These are phyloP conservation scores for Pseudonaja textilis DNA, from an alignment of 2,113 vertebrate genomes.

Conservation along the genomic window DNA sequence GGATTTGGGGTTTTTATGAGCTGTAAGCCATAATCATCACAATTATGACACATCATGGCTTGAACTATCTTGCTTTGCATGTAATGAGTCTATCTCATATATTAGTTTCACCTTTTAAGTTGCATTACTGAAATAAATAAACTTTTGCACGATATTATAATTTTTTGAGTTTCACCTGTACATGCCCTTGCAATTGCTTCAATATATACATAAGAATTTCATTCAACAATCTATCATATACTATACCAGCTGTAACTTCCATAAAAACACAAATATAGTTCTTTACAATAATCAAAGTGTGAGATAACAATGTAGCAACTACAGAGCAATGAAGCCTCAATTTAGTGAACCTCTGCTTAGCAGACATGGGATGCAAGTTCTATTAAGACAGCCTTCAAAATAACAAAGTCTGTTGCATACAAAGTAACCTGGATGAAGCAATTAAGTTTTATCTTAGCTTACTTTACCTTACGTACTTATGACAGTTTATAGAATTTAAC, in stretches of 20 bases:
- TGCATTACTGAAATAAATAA: too few relatives aligned
- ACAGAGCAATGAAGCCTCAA: not conserved
- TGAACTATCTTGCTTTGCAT: too few relatives aligned
- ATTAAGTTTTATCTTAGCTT: not conserved
- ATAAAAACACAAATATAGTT: not conserved
- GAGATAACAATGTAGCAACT: not conserved
- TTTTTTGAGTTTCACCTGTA: not conserved
- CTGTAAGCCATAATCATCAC: too few relatives aligned
- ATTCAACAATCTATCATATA: not conserved
- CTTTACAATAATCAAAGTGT: not conserved
- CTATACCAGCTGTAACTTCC: not conserved
- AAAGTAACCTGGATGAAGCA: not conserved
- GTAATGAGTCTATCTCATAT: too few relatives aligned
- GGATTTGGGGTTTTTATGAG: too few relatives aligned
- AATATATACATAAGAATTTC: not conserved
- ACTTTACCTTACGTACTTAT: not conserved
- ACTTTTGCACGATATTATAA: too few relatives aligned
- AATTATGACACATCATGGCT: too few relatives aligned
- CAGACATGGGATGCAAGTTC: not conserved
- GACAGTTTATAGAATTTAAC: not conserved
- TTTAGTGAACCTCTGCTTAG: not conserved
- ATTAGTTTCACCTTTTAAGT: too few relatives aligned
- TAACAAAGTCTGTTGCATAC: not conserved
- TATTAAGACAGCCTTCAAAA: not conserved
- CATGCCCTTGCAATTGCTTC: not conserved